These are phyloP conservation scores for Mactromeris polynyma DNA, from an alignment of 2,888 invertebrate species.

Conservation along the genomic window DNA sequence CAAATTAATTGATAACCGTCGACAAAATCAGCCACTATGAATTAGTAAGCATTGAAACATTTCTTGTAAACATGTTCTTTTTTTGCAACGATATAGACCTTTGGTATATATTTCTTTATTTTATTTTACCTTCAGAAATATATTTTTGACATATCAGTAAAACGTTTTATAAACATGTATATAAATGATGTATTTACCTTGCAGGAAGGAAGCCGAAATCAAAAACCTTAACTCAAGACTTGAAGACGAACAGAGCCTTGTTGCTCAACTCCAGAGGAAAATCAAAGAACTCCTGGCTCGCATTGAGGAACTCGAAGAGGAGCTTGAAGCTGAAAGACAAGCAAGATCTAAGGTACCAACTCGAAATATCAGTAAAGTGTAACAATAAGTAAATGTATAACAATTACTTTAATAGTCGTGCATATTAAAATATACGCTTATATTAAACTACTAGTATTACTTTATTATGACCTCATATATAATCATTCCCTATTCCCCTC, in stretches of 20 bases:
- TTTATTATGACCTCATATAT: too few relatives aligned
- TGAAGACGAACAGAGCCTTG: conserved; percentile 99
- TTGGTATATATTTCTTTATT: not conserved
- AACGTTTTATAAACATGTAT: not conserved
- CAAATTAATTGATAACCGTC: too few relatives aligned
- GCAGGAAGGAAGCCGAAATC: conserved; percentile 98
- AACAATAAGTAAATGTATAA: too few relatives aligned
- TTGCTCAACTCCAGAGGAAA: conserved; percentile 99
- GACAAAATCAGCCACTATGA: too few relatives aligned
- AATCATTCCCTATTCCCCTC: too few relatives aligned
- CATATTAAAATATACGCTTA: too few relatives aligned
- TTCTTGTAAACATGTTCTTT: too few relatives aligned
- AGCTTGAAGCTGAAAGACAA: conserved; percentile 99
- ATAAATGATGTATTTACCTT: not conserved
- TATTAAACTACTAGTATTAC: too few relatives aligned
- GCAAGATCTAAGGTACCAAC: conserved; percentile 93
- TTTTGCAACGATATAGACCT: too few relatives aligned
- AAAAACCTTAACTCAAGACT: conserved; percentile 96
- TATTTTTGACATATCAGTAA: not conserved
- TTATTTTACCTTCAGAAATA: not conserved
- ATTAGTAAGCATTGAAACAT: too few relatives aligned
- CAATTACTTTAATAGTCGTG: too few relatives aligned
- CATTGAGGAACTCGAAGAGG: conserved; percentile 99
- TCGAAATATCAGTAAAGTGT: not conserved
- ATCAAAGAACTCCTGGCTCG: conserved; percentile 99